Evolutionary conservation across 1,140 invertebrate species (phyloP).

Genomic region (Teleogryllus occipitalis): DNA sequence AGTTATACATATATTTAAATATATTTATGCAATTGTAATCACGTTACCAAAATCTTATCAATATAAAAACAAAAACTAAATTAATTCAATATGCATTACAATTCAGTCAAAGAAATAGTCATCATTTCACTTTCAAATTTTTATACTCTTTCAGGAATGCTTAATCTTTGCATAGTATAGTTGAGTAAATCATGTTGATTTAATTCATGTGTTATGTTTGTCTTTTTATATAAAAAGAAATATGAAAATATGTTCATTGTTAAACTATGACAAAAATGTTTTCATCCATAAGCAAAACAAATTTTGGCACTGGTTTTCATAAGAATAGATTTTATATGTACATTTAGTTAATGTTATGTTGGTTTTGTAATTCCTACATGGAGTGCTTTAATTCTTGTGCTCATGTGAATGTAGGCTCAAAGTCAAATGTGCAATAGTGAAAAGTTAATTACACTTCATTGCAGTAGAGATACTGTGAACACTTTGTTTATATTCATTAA

Average conservation of each 20-base stretch:
- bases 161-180: not conserved
- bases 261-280: not conserved
- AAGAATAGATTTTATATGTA: not conserved
- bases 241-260: not conserved
- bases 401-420: conserved; percentile 9
- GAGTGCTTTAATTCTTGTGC: not conserved
- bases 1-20: not conserved
- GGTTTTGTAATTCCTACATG: not conserved
- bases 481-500: not conserved
- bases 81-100: not conserved
- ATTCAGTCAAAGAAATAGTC: not conserved
- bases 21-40: conserved; percentile 1
- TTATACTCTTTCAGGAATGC: not conserved
- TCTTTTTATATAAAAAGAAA: conserved; percentile 6
- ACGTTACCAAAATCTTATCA: not conserved
- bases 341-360: not conserved
- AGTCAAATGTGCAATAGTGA: conserved; percentile 12
- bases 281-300: not conserved
- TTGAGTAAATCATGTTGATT: not conserved
- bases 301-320: not conserved
- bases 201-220: not conserved
- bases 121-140: not conserved
- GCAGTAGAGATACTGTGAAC: not conserved
- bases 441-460: not conserved
- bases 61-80: not conserved